These are phyloP conservation scores for Cydia strobilella DNA, from an alignment of 1,140 invertebrate species.

Conservation along the genomic window DNA sequence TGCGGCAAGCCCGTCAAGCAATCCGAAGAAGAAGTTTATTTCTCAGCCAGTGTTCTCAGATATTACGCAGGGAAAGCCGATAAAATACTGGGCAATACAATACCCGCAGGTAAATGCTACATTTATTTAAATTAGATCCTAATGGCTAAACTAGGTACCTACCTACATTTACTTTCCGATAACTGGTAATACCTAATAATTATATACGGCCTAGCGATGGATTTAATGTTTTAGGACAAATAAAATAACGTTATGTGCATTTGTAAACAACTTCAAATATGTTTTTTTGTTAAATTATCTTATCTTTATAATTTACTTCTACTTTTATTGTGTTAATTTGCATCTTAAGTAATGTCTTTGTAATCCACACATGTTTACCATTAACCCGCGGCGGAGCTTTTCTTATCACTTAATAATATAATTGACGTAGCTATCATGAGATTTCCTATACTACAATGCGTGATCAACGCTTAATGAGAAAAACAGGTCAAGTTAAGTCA, in stretches of 20 bases:
- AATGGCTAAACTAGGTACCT: background rate
- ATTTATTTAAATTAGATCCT: background rate
- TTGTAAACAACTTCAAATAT: too few species aligned
- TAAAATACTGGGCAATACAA: conserved; percentile 84
- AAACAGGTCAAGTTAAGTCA: conserved; percentile 27
- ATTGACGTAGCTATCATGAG: conserved; percentile 23
- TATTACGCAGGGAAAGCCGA: conserved; percentile 90
- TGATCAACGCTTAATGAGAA: conserved; percentile 23
- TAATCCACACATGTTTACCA: conserved; percentile 22
- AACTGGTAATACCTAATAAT: background rate
- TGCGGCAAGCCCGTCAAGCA: conserved; percentile 86
- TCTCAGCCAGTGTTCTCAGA: conserved; percentile 80
- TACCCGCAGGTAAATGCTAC: conserved; percentile 60
- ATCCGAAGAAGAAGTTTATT: conserved; percentile 81
- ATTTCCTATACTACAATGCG: conserved; percentile 28
- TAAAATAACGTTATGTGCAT: background rate
- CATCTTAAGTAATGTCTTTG: conserved; percentile 11
- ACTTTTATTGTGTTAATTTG: background rate
- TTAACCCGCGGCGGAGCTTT: conserved; percentile 1
- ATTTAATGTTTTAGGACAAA: background rate
- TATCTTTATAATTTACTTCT: conserved; percentile 67
- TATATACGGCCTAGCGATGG: background rate
- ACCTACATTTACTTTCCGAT: background rate
- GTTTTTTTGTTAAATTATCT: conserved; percentile 89
- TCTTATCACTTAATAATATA: background rate